A percentile compares a stretch with the other conserved stretches of the same genome.
Evolutionary conservation across 64 coral and sea anemone species (phyloP).

Genomic region (Actinia equina): DNA sequence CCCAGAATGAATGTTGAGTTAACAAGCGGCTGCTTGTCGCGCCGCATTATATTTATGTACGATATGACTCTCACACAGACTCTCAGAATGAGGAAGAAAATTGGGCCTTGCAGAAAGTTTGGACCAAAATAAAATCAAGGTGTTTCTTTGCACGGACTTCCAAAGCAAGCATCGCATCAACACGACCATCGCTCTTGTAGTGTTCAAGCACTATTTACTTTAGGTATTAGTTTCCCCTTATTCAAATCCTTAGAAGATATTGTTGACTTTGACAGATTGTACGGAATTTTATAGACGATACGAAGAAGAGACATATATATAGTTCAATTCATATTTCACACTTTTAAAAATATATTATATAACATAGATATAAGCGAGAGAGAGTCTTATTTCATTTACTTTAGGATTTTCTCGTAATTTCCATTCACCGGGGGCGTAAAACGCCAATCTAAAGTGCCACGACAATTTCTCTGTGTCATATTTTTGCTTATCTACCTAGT

Average conservation of each 20-base stretch:
- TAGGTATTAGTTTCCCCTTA: conserved; percentile 84
- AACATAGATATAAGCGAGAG: conserved; percentile 11
- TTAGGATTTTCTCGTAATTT: conserved; percentile 39
- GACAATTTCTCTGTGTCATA: conserved; percentile 23
- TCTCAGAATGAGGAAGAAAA: not conserved
- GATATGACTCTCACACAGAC: conserved; percentile 19
- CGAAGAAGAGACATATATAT: conserved; percentile 18
- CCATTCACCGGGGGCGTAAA: conserved; percentile 61
- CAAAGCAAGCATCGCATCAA: conserved; percentile 2
- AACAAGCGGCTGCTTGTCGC: conserved; percentile 43
- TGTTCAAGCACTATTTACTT: conserved; percentile 87
- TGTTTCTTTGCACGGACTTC: not conserved
- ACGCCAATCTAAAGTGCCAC: conserved; percentile 48
- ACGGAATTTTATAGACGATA: conserved; percentile 67
- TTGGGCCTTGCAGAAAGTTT: conserved; percentile 11
- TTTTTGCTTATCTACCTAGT: conserved; percentile 21
- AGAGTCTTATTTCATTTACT: conserved; percentile 31
- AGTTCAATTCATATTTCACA: conserved; percentile 53
- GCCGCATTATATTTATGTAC: conserved; percentile 64
- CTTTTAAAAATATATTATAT: conserved; percentile 38
- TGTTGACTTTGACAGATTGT: conserved; percentile 57
- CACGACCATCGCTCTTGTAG: conserved; percentile 56
- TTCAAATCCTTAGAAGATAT: conserved; percentile 41
- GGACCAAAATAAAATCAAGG: conserved; percentile 20
- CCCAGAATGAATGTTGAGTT: conserved; percentile 28